Conservation (phyloP, 92 coral and sea anemone species). For the Epizoanthus ramosus region DNA sequence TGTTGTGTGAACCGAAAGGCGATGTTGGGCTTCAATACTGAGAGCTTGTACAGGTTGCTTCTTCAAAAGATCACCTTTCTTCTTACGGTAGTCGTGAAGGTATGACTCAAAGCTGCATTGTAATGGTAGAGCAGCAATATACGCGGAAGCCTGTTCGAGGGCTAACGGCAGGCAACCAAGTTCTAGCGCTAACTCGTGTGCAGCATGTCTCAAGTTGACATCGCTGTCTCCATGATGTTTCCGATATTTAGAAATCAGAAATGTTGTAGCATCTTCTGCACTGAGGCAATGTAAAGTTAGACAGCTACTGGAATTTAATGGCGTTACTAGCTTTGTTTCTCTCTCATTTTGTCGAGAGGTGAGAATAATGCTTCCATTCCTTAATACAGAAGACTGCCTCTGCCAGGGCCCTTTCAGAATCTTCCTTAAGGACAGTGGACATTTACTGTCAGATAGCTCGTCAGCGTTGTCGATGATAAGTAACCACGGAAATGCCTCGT, state of each 20-base stretch:
- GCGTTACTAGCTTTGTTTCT: background rate
- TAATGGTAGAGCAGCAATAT: background rate
- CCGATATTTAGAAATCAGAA: background rate
- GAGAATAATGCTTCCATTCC: slow-evolving; percentile 1
- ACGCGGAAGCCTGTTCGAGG: slow-evolving; percentile 1
- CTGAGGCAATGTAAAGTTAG: background rate
- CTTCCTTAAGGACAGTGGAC: background rate
- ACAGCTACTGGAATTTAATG: too few relatives aligned
- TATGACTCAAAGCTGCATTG: background rate
- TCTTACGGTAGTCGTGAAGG: background rate
- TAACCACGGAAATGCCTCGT: slow-evolving; percentile 3
- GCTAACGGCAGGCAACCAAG: slow-evolving; percentile 19
- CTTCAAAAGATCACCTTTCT: background rate
- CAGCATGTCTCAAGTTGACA: background rate
- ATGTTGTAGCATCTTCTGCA: slow-evolving; percentile 7
- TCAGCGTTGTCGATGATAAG: slow-evolving; percentile 32
- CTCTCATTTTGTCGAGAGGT: background rate
- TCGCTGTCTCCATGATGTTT: background rate
- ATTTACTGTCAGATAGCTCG: slow-evolving; percentile 1
- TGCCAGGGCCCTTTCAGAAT: background rate
- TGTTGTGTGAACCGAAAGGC: slow-evolving; percentile 57
- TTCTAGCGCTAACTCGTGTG: background rate
- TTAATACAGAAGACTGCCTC: background rate
- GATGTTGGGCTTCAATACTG: slow-evolving; percentile 43
- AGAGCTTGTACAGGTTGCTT: slow-evolving; percentile 14